phyloP scores from a whole-genome alignment of 2,888 invertebrate species.

The Sphecodes monilicornis region DNA sequence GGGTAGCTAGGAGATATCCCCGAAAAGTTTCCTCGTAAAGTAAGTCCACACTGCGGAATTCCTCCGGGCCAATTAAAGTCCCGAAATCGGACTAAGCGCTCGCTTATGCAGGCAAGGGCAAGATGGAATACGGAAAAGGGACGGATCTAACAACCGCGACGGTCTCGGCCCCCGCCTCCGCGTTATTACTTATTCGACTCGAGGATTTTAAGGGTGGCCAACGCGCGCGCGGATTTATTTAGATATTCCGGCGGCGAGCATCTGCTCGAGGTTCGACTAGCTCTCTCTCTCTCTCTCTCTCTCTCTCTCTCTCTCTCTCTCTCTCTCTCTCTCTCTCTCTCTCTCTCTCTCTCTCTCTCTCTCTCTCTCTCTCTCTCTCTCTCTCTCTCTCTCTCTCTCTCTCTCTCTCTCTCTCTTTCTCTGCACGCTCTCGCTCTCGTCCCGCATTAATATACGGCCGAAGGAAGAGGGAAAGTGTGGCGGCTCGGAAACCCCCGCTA shows the following conservation, averaged over 20 bases:
- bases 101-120: slow-evolving; percentile 75
- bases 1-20: slow-evolving; percentile 64
- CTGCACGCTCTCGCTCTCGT: slow-evolving; percentile 42
- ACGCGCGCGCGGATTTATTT: slow-evolving; percentile 79
- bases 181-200: slow-evolving; percentile 82
- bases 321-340: slow-evolving; percentile 32
- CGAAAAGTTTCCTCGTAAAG: slow-evolving; percentile 76
- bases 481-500: slow-evolving; percentile 62
- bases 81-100: slow-evolving; percentile 77
- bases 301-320: neutral
- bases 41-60: slow-evolving; percentile 69
- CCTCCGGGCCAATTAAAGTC: slow-evolving; percentile 80
- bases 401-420: neutral
- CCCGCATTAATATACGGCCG: slow-evolving; percentile 74
- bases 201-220: slow-evolving; percentile 73
- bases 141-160: slow-evolving; percentile 43
- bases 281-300: slow-evolving; percentile 30
- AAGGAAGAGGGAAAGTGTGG: slow-evolving; percentile 14
- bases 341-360: neutral
- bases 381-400: neutral
- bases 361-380: slow-evolving; percentile 34
- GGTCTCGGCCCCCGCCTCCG: slow-evolving; percentile 44
- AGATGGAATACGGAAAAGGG: slow-evolving; percentile 49
- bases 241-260: slow-evolving; percentile 80
- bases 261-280: slow-evolving; percentile 77